These are phyloP conservation scores for Spilarctia lutea DNA, from an alignment of 2,888 invertebrate species.

Conservation along the genomic window DNA sequence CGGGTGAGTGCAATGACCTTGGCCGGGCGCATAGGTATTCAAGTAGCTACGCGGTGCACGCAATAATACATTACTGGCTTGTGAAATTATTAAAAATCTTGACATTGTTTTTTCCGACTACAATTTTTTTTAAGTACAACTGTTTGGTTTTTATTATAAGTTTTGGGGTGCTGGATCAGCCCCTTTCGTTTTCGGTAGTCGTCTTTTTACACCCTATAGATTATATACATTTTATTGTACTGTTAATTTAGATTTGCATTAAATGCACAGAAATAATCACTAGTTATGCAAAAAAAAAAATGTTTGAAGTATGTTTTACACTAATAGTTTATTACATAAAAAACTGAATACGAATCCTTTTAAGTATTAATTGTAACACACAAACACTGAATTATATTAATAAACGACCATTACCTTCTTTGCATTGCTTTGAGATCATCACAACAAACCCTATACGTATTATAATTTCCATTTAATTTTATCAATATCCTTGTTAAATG, in stretches of 20 bases:
- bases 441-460: conserved; percentile 27
- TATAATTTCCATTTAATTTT: background rate
- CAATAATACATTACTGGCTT: too few species aligned
- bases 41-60: too few species aligned
- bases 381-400: conserved; percentile 5
- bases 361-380: conserved; percentile 32
- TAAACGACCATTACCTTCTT: conserved; percentile 37
- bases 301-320: background rate
- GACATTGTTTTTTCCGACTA: too few species aligned
- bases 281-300: background rate
- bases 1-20: too few species aligned
- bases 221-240: background rate
- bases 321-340: background rate
- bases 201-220: too few species aligned
- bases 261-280: background rate
- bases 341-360: conserved; percentile 12
- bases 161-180: too few species aligned
- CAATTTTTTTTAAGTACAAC: too few species aligned
- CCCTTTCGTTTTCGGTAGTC: too few species aligned
- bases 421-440: conserved; percentile 54
- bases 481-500: background rate
- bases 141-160: too few species aligned
- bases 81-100: too few species aligned
- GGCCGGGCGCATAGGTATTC: too few species aligned
- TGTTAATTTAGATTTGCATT: background rate